Percentiles rank a stretch among this genome's conserved stretches.
These are phyloP conservation scores for Sternarchorhynchus goeldii DNA, from an alignment of 2,797 vertebrate genomes.

Conservation along the genomic window DNA sequence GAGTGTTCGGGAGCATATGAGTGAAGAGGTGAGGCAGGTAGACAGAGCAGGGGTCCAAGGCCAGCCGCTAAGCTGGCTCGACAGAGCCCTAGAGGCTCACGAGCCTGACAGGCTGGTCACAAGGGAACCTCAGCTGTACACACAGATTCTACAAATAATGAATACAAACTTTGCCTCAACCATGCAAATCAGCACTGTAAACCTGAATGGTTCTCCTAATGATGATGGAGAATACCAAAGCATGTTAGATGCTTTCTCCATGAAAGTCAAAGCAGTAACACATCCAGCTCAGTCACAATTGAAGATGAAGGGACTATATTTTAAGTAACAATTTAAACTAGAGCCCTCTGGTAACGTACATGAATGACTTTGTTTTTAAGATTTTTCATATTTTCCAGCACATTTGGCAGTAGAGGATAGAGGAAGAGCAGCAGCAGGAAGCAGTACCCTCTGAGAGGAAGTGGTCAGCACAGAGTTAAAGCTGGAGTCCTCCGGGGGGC, in stretches of 20 bases:
- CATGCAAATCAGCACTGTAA: neutral
- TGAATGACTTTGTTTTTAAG: too few species aligned
- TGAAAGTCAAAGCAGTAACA: neutral
- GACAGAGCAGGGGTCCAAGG: slow-evolving; percentile 1
- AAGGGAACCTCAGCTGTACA: neutral
- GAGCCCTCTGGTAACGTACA: too few species aligned
- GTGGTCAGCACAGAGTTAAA: slow-evolving; percentile 65
- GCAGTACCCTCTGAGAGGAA: slow-evolving; percentile 57
- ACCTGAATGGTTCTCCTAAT: neutral
- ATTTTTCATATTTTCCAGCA: too few species aligned
- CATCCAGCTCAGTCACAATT: too few species aligned
- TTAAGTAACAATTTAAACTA: too few species aligned
- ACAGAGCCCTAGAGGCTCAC: slow-evolving; percentile 19
- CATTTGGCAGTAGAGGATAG: neutral
- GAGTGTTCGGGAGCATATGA: slow-evolving; percentile 8
- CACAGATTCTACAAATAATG: neutral
- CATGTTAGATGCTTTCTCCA: neutral
- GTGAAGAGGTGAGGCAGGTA: slow-evolving; percentile 28
- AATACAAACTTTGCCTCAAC: neutral
- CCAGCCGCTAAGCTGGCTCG: slow-evolving; percentile 11
- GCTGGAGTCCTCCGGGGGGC: slow-evolving; percentile 76
- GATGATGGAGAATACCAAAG: neutral
- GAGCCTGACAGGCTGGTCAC: neutral
- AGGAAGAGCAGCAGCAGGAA: neutral
- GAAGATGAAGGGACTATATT: too few species aligned